Conservation (phyloP, 2,113 vertebrate genomes). For the Rhombomys opimus region DNA sequence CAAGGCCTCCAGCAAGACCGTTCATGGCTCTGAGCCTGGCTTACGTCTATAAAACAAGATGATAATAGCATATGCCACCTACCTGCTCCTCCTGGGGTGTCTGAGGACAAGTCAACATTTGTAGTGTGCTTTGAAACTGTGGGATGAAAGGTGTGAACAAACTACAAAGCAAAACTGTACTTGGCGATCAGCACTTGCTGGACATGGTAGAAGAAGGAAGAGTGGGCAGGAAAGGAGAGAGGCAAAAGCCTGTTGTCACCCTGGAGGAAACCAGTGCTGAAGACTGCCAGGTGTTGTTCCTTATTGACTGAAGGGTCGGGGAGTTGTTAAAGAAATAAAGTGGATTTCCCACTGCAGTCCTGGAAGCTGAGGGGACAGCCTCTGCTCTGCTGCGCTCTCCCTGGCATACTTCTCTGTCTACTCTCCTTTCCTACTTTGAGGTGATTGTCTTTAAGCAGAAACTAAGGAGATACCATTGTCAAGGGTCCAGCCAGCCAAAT, state of each 20-base stretch:
- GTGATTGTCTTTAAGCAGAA: not conserved
- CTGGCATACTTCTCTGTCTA: not conserved
- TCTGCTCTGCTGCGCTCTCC: not conserved
- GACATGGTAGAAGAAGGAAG: not conserved
- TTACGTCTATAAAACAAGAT: slow-evolving; percentile 71
- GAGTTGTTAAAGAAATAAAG: not conserved
- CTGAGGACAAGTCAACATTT: slow-evolving; percentile 75
- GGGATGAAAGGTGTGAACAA: slow-evolving; percentile 75
- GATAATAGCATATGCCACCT: slow-evolving; percentile 66
- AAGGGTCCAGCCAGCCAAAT: not conserved
- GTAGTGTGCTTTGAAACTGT: slow-evolving; percentile 70
- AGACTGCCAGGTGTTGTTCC: not conserved
- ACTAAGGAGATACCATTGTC: not conserved
- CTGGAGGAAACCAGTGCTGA: not conserved
- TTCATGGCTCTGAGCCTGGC: slow-evolving; percentile 48
- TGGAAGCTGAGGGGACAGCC: not conserved
- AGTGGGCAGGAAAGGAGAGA: not conserved
- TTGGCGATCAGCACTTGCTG: slow-evolving; percentile 20
- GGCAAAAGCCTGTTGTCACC: not conserved
- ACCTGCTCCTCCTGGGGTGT: slow-evolving; percentile 67
- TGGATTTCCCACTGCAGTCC: not conserved
- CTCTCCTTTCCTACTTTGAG: not conserved
- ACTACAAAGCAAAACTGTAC: slow-evolving; percentile 70
- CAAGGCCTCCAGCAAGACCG: slow-evolving; percentile 33
- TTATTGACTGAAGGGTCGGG: not conserved